phyloP scores from a whole-genome alignment of 2,797 vertebrate species.

The Botia almorhae region DNA sequence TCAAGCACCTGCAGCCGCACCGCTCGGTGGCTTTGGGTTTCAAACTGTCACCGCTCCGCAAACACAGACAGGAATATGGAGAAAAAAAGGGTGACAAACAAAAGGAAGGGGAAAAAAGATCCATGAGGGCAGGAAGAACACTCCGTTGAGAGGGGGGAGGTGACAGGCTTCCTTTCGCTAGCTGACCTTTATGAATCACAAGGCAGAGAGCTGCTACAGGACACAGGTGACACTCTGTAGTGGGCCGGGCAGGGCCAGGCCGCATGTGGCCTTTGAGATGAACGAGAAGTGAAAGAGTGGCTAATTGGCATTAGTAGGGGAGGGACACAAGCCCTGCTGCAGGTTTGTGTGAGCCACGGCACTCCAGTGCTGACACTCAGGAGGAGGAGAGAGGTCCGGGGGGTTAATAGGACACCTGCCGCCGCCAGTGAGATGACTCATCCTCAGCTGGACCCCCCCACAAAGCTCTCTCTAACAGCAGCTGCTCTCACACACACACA shows the following conservation, averaged over 20 bases:
- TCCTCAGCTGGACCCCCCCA: constrained; percentile 60
- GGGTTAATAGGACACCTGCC: constrained; percentile 66
- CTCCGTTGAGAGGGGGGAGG: constrained; percentile 67
- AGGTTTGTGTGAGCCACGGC: constrained; percentile 30
- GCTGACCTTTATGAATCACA: constrained; percentile 70
- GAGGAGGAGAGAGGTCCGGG: constrained; percentile 37
- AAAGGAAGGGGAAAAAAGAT: constrained; percentile 57
- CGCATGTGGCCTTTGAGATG: background rate
- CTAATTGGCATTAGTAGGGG: constrained; percentile 51
- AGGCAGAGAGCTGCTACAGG: constrained; percentile 48
- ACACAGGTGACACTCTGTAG: background rate
- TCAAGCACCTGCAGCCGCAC: constrained; percentile 60
- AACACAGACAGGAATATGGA: constrained; percentile 43
- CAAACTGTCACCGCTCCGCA: constrained; percentile 75
- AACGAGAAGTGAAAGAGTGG: constrained; percentile 36
- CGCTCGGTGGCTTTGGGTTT: constrained; percentile 76
- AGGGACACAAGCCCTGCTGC: constrained; percentile 31
- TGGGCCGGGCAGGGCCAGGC: background rate
- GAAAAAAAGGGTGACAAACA: constrained; percentile 19
- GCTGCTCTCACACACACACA: constrained; percentile 33
- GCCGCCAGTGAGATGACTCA: constrained; percentile 65
- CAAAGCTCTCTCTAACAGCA: constrained; percentile 17
- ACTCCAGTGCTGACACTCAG: constrained; percentile 44
- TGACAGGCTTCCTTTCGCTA: constrained; percentile 61
- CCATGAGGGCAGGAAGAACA: constrained; percentile 57